phyloP scores from a whole-genome alignment of 2,113 vertebrate species.

The Leucoraja erinaceus region DNA sequence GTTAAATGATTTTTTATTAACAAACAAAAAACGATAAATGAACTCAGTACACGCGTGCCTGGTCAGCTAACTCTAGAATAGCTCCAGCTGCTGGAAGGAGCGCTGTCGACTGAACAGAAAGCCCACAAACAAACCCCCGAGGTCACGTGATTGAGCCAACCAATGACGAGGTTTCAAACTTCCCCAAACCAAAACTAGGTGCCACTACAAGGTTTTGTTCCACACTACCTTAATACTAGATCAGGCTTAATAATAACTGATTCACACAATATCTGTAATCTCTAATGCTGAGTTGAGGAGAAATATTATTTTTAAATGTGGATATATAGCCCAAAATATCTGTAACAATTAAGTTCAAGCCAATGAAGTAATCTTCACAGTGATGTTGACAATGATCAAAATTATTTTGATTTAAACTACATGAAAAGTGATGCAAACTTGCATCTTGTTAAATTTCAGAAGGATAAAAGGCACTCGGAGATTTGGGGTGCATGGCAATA shows the following conservation, averaged over 20 bases:
- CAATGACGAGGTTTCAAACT: no score
- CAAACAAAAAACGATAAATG: no score
- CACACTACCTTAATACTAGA: not conserved
- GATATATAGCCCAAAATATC: not conserved
- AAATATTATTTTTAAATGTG: not conserved
- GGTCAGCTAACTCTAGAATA: no score
- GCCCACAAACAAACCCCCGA: no score
- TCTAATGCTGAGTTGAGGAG: not conserved
- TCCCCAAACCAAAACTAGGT: no score
- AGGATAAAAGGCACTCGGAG: not conserved
- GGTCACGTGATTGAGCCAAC: no score
- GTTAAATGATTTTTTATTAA: no score
- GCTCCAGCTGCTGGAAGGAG: no score
- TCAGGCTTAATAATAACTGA: not conserved
- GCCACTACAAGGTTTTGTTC: no score
- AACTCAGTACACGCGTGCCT: no score
- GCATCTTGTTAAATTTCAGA: not conserved
- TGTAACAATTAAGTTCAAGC: not conserved
- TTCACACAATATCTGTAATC: not conserved
- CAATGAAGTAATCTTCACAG: not conserved
- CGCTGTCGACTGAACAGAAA: no score
- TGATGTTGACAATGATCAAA: not conserved
- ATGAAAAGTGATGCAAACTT: not conserved
- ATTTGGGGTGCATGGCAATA: not conserved
- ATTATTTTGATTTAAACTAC: not conserved